These are phyloP conservation scores for Bathynomus jamesi DNA, from an alignment of 1,140 invertebrate genomes.

Conservation along the genomic window DNA sequence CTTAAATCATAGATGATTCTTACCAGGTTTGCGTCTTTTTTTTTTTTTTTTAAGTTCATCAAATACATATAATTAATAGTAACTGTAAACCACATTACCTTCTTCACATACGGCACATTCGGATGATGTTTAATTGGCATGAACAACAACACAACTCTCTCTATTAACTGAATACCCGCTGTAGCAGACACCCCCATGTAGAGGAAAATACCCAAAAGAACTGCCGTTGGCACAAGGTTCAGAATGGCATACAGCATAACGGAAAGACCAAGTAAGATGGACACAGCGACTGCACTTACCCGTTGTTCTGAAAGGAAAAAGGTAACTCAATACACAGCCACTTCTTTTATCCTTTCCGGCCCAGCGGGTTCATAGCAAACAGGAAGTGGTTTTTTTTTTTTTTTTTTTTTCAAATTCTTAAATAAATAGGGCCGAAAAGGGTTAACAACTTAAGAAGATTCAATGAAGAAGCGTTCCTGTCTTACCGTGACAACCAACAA, in stretches of 20 bases:
- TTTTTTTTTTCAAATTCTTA: too few relatives aligned
- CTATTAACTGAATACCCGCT: constrained; percentile 85
- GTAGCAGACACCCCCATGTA: constrained; percentile 94
- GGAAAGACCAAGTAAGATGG: constrained; percentile 65
- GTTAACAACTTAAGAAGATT: too few relatives aligned
- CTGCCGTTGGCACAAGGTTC: constrained; percentile 77
- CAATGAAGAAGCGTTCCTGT: too few relatives aligned
- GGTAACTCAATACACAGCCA: too few relatives aligned
- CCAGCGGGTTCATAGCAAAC: too few relatives aligned
- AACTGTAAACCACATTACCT: constrained; percentile 40
- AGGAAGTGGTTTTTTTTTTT: too few relatives aligned
- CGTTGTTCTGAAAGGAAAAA: constrained; percentile 57
- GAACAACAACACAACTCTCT: constrained; percentile 72
- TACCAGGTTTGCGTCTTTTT: too few relatives aligned
- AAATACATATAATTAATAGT: constrained; percentile 19
- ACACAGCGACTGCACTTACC: constrained; percentile 63
- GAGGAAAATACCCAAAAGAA: constrained; percentile 90
- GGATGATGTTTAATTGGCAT: constrained; percentile 93
- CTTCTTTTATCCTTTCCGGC: too few relatives aligned
- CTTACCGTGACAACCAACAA: constrained; percentile 74
- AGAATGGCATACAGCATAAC: constrained; percentile 72
- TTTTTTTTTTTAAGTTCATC: constrained; percentile 36
- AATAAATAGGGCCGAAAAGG: too few relatives aligned
- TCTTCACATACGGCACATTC: constrained; percentile 52
- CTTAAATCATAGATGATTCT: too few relatives aligned